These are phyloP conservation scores for Periplaneta americana DNA, from an alignment of 1,140 invertebrate species.

Conservation along the genomic window DNA sequence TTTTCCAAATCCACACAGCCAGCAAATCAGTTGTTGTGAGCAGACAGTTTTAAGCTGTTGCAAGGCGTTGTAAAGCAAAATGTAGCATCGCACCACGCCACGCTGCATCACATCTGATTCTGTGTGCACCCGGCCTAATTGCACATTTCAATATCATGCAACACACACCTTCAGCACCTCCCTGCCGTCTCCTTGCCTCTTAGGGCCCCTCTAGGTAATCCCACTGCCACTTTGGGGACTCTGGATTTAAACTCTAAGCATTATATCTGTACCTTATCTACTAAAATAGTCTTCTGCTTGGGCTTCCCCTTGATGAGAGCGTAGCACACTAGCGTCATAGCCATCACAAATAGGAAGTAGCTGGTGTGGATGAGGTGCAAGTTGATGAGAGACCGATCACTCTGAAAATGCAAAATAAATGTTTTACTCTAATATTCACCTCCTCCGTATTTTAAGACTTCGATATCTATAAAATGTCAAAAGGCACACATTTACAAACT, in stretches of 20 bases:
- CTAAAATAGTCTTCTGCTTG: neutral
- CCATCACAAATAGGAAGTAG: conserved; percentile 22
- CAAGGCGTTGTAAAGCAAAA: no score
- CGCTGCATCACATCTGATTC: neutral
- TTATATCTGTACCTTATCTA: conserved; percentile 4
- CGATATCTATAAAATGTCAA: no score
- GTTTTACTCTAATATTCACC: no score
- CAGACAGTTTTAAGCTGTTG: no score
- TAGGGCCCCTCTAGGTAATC: no score
- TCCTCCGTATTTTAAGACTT: no score
- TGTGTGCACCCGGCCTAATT: neutral
- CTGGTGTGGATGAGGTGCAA: conserved; percentile 21
- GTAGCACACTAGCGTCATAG: conserved; percentile 18
- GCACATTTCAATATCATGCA: neutral
- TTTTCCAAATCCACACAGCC: no score
- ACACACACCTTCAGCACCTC: neutral
- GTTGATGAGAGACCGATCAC: conserved; percentile 17
- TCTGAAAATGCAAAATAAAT: no score
- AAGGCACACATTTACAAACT: no score
- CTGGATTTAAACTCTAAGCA: no score
- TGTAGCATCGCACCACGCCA: neutral
- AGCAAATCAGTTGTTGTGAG: no score
- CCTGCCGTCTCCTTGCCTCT: neutral
- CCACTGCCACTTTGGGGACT: no score
- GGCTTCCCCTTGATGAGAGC: conserved; percentile 15